Conservation (phyloP, 2,113 vertebrate genomes). For the Nyctibius bracteatus region DNA sequence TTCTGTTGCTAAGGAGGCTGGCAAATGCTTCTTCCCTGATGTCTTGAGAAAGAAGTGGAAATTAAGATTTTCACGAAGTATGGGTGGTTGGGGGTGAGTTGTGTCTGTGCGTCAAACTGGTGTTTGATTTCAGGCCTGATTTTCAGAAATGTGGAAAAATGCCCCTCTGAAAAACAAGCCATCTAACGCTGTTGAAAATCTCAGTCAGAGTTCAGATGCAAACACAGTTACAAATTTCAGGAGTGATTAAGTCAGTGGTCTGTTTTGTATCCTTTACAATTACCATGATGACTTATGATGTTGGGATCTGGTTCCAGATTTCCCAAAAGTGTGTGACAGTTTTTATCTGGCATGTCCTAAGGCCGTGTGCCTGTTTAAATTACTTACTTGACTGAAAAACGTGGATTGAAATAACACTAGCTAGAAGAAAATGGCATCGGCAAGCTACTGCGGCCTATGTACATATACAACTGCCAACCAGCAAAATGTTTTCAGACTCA, state of each 20-base stretch:
- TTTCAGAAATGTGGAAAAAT: conserved; percentile 20
- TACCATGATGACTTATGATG: not conserved
- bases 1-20: not conserved
- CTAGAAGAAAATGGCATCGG: not conserved
- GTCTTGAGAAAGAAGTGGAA: not conserved
- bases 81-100: not conserved
- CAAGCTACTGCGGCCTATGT: not conserved
- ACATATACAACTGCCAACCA: not conserved
- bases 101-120: not conserved
- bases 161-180: not conserved
- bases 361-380: conserved; percentile 8
- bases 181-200: not conserved
- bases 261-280: conserved; percentile 12
- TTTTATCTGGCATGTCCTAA: conserved; percentile 11
- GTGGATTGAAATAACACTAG: not conserved
- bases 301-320: conserved; percentile 17
- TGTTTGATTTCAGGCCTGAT: not conserved
- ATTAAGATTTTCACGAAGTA: not conserved
- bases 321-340: not conserved
- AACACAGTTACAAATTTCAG: not conserved
- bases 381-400: conserved; percentile 8
- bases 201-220: not conserved
- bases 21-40: not conserved
- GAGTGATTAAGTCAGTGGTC: not conserved
- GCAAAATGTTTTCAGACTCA: not conserved